Base-by-base conservation (phyloP, 2,888 invertebrate genomes). In the Lithosia quadra region DNA sequence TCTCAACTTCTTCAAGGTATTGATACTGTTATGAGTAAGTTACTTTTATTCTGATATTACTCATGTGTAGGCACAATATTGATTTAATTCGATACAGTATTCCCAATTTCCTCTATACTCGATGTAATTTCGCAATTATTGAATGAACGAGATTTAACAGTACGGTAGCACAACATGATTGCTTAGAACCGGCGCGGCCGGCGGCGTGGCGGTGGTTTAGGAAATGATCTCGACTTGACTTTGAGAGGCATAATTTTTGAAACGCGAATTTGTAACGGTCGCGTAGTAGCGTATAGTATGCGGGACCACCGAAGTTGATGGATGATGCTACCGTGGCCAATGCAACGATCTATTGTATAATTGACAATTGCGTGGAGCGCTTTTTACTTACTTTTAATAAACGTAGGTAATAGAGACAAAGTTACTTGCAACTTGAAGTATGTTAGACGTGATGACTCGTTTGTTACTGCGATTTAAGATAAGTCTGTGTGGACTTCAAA, bases 181-280 rank as follows among this genome's bases (percentile, higher is more conserved):
- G 75, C 71, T 67, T 63, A 66, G 70, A 84, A 84, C 82, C 80
- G 77, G 82, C 82, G 77, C 83, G 39, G 43, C 43, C n/a, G 3
- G 1, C 39, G 39, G 4, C 43, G 7, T n/a, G 9, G 49, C 49
- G 8, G 49, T 49, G 49, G 49, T 89, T 89, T 85, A 83, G 81
- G 82, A 85, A 88, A 87, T 85, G 82, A 85, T 83, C 80, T 73
- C 67, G 76, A 73, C 77, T 67, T 64, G 59, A 56, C 59, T 78
- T n/a, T n/a, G n/a, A 76, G 71, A 79, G 76, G 81, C 77, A 81
- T 85, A 84, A 86, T 87, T 86, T 88, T 88, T 87, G 84, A 86
- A 89, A 87, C 78, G 85, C 78, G 80, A 79, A 90, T 90, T 89
- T 74, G 88, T 91, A 88, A 90, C 89, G 90, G 89, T 88, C 75